Evolutionary conservation across 2,113 vertebrate genomes (phyloP).

Genomic region (Malurus alboscapulatus): DNA sequence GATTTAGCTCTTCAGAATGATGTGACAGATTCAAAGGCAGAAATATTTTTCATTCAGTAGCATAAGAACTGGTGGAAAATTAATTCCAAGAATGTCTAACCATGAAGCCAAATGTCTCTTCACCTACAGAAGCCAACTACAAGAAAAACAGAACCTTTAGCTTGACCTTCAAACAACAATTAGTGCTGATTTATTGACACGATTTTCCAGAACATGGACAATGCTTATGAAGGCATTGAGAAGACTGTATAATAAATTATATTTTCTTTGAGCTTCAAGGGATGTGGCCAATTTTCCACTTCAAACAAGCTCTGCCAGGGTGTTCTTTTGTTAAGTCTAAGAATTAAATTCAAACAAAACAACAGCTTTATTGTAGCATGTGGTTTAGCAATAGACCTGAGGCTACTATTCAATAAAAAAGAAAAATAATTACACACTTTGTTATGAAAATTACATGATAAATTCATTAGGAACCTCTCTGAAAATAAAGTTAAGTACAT

Average conservation of each 20-base stretch:
- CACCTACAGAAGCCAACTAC: conserved; percentile 42
- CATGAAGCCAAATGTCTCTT: conserved; percentile 52
- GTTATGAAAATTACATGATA: conserved; percentile 52
- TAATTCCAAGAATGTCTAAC: conserved; percentile 37
- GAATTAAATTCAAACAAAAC: conserved; percentile 49
- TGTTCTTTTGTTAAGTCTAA: conserved; percentile 40
- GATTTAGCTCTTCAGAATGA: conserved; percentile 51
- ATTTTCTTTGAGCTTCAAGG: conserved; percentile 6
- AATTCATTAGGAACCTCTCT: conserved; percentile 34
- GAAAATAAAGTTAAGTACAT: conserved; percentile 37
- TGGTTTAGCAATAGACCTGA: conserved; percentile 16
- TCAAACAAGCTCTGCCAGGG: conserved; percentile 15
- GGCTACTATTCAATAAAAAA: conserved; percentile 43
- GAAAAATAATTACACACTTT: conserved; percentile 41
- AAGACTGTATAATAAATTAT: conserved; percentile 13
- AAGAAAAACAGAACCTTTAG: conserved; percentile 44
- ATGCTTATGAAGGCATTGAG: conserved; percentile 1
- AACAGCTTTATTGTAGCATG: conserved; percentile 5
- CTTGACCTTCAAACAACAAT: conserved; percentile 28
- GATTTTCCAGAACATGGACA: conserved; percentile 37
- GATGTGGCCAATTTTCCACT: conserved; percentile 40
- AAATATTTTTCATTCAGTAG: conserved; percentile 59
- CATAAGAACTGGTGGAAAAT: conserved; percentile 40
- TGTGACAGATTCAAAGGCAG: conserved; percentile 23
- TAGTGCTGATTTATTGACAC: not conserved